These are phyloP conservation scores for Philopotamus ludificatus DNA, from an alignment of 1,140 invertebrate species.

Conservation along the genomic window DNA sequence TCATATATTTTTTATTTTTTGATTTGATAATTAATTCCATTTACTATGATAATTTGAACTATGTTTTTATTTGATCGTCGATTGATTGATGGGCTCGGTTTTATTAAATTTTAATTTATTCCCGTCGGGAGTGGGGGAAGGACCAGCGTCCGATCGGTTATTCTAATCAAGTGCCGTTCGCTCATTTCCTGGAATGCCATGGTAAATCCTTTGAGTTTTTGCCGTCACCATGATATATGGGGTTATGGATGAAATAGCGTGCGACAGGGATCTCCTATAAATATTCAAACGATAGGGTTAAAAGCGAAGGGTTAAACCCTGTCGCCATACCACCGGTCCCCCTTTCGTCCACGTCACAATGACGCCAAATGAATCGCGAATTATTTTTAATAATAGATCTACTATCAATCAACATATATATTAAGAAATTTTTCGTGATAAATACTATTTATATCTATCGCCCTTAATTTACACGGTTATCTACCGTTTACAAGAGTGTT, in stretches of 20 bases:
- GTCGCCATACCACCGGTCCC: conserved; percentile 7
- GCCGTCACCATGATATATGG: conserved; percentile 2
- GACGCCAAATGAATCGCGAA: conserved; percentile 23
- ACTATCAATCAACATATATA: too few species aligned
- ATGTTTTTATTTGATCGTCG: too few species aligned
- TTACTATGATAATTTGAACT: too few species aligned
- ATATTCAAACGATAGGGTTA: conserved; percentile 14
- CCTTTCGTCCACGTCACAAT: conserved; percentile 28
- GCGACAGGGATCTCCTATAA: conserved; percentile 12
- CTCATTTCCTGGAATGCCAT: conserved; percentile 9
- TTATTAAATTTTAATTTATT: conserved; percentile 11
- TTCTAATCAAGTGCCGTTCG: conserved; percentile 8
- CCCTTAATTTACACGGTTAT: too few species aligned
- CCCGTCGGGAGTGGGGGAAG: background rate
- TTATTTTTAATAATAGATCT: too few species aligned
- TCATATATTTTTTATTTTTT: too few species aligned
- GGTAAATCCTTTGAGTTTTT: conserved; percentile 17
- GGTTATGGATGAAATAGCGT: background rate
- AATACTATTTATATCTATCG: too few species aligned
- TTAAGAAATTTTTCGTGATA: too few species aligned
- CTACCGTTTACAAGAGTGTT: too few species aligned
- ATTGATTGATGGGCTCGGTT: background rate
- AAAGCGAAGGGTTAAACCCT: background rate
- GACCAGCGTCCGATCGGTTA: background rate
- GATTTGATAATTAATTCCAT: too few species aligned